phyloP scores from a whole-genome alignment of 2,888 invertebrate genomes.

The Trisateles emortualis region DNA sequence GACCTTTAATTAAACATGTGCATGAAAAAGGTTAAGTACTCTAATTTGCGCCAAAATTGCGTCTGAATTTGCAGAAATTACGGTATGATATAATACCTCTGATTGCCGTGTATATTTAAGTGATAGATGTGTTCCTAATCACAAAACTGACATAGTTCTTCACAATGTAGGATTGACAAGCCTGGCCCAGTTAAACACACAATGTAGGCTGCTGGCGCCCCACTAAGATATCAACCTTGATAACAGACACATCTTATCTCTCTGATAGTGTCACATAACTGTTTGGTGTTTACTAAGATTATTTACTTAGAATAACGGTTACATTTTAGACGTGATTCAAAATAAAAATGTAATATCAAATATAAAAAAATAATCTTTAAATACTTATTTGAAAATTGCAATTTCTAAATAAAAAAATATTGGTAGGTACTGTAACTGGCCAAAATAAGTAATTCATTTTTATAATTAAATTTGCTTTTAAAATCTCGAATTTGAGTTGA shows the following conservation, averaged over 20 bases:
- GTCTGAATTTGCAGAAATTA: too few relatives aligned
- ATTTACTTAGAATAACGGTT: background rate
- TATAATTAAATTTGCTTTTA: too few relatives aligned
- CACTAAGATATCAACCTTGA: constrained; percentile 34
- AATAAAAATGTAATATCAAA: background rate
- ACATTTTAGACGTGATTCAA: background rate
- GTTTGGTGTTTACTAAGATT: background rate
- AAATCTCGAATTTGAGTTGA: too few relatives aligned
- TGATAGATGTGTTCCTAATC: background rate
- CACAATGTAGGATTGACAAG: constrained; percentile 4
- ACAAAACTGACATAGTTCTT: constrained; percentile 1
- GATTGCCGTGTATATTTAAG: background rate
- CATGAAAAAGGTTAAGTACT: too few relatives aligned
- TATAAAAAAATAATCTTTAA: too few relatives aligned
- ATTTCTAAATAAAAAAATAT: background rate
- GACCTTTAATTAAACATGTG: too few relatives aligned
- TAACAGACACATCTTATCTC: constrained; percentile 25
- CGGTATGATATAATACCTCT: too few relatives aligned
- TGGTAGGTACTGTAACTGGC: too few relatives aligned
- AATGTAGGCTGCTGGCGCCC: constrained; percentile 11
- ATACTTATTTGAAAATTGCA: background rate
- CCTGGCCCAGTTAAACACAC: constrained; percentile 23
- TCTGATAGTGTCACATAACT: constrained; percentile 14
- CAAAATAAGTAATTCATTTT: too few relatives aligned
- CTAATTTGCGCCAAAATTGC: too few relatives aligned